Evolutionary conservation across 2,888 invertebrate species (phyloP).

Genomic region (Melitaea athalia): DNA sequence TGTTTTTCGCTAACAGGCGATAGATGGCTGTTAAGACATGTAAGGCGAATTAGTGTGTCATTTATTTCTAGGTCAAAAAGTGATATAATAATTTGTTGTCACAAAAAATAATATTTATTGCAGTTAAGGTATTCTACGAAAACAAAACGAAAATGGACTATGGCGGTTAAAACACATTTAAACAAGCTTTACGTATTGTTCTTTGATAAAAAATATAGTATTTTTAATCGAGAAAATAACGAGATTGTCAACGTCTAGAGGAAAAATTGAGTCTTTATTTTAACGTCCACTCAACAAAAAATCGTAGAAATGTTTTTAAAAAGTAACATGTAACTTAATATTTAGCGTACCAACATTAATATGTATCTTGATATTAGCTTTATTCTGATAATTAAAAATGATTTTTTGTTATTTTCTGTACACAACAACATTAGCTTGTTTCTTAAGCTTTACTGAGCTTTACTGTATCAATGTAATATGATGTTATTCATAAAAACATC

Average conservation of each 20-base stretch:
- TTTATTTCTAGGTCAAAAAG: no score
- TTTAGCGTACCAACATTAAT: no score
- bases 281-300: background rate
- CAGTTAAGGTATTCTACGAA: no score
- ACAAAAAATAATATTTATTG: no score
- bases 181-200: background rate
- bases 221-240: background rate
- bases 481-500: constrained; percentile 23
- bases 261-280: background rate
- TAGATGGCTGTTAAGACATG: no score
- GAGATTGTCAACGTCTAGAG: background rate
- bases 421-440: constrained; percentile 1
- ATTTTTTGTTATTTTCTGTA: background rate
- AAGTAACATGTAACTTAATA: background rate
- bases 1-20: no score
- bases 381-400: no score
- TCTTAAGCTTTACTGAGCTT: constrained; percentile 16
- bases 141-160: background rate
- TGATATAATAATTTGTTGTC: no score
- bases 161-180: background rate
- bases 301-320: background rate
- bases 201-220: background rate
- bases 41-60: no score
- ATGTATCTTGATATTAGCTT: no score
- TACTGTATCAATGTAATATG: constrained; percentile 14